Base-by-base conservation (phyloP, 2,113 vertebrate species). In the Aegithalos caudatus region DNA sequence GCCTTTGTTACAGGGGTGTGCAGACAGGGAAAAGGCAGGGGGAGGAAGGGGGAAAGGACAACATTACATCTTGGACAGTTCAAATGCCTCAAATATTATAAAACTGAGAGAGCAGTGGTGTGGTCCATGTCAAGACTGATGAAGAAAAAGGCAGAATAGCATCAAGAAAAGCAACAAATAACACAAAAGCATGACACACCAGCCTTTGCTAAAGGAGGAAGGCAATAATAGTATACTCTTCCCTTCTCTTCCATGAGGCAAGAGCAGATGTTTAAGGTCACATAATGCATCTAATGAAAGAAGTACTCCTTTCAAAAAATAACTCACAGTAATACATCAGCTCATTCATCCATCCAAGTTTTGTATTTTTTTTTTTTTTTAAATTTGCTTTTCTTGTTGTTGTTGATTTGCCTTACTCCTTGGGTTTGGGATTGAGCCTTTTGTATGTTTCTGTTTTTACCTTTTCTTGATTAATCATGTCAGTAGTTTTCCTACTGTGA, bases 401-500 rank as follows among this genome's bases (percentile, higher is more conserved):
- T n/a, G n/a, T n/a, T n/a, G n/a, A n/a, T 66, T n/a, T 93, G 54
- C 47, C 14, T 88, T 88, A 27, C 16, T 53, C 11, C 12, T 58
- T 89, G 45, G 35, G 15, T 93, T 86, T 40, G 35, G 12, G 5
- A 31, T 76, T 82, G 94, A 86, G 45, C 7, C 24, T 82, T 84
- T 85, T 47, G 6, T 72, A 51, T 54, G 9, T 45, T 53, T 25
- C 56, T 65, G 6, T 72, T 64, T 92, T 73, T 5, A 11, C 19
- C n/a, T 50, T 23, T 21, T 54, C 61, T 81, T 72, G n/a, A 33
- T 71, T 94, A 84, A 79, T 77, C n/a, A 38, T 6, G 7, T 73
- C 66, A 86, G 9, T 66, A 87, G 33, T 84, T 80, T 74, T 38
- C 50, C 51, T 92, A 44, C 74, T 71, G 65, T 77, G 56, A 87